Conservation (phyloP, 2,113 vertebrate genomes). For the Istiophorus platypterus region DNA sequence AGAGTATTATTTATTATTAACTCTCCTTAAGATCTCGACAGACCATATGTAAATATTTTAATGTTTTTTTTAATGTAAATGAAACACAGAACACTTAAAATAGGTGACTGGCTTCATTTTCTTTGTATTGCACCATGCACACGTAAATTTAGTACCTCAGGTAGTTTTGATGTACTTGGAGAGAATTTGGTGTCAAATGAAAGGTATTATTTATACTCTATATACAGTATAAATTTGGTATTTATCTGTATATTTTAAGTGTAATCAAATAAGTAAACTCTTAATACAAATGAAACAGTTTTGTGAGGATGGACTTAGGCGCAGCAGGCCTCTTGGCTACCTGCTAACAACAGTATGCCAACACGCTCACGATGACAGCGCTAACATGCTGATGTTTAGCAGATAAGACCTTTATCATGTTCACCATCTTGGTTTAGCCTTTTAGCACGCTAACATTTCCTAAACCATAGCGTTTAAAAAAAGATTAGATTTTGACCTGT, state of each 20-base stretch:
- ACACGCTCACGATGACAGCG: background rate
- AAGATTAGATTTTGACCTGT: no score
- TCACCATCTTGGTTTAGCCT: background rate
- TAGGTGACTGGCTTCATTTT: background rate
- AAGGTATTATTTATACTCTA: no score
- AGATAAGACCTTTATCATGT: background rate
- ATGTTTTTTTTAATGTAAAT: background rate
- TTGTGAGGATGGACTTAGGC: no score
- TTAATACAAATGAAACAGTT: background rate
- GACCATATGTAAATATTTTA: background rate
- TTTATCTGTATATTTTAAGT: background rate
- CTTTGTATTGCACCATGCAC: background rate
- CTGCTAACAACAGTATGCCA: background rate
- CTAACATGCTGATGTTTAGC: background rate
- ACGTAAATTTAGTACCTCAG: background rate
- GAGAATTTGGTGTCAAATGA: background rate
- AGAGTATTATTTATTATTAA: conserved; percentile 17
- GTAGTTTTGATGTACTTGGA: background rate
- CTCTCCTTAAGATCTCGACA: background rate
- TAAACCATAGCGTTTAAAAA: background rate
- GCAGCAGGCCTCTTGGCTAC: background rate
- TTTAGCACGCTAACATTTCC: background rate
- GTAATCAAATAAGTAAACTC: background rate
- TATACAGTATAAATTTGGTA: no score
- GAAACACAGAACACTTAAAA: background rate